Percentiles rank a stretch among this genome's conserved stretches.
phyloP scores from a whole-genome alignment of 2,888 invertebrate species.

The Ptycholaimellus sp. region DNA sequence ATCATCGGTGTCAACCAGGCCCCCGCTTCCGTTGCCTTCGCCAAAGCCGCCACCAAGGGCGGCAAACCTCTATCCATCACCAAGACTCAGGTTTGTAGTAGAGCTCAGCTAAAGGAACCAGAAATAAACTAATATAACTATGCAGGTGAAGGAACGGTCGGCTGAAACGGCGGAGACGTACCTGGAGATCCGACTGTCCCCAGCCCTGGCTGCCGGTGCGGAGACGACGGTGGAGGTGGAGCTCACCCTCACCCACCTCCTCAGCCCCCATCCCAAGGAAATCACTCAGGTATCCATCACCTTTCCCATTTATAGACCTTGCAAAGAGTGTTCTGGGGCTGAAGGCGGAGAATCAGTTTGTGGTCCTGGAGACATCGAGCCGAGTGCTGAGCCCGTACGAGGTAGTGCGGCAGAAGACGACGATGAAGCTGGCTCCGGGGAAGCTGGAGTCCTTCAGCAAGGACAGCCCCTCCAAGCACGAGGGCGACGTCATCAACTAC shows the following conservation, averaged over 20 bases:
- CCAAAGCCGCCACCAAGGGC: no score
- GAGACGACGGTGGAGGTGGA: conserved; percentile 35
- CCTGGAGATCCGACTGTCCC: conserved; percentile 12
- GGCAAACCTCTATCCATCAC: no score
- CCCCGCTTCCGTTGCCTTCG: no score
- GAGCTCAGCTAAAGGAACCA: no score
- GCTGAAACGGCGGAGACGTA: neutral
- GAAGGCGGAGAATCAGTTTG: neutral
- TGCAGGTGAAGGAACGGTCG: no score
- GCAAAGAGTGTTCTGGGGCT: neutral
- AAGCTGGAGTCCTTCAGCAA: conserved; percentile 58
- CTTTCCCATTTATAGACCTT: conserved; percentile 4
- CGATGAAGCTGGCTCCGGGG: conserved; percentile 48
- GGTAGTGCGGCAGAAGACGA: conserved; percentile 54
- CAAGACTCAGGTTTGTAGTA: no score
- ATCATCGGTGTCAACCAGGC: neutral
- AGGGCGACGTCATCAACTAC: conserved; percentile 55
- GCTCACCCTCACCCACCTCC: conserved; percentile 46
- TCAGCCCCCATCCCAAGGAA: conserved; percentile 58
- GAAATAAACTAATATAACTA: no score
- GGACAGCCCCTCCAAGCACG: conserved; percentile 47
- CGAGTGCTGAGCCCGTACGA: conserved; percentile 60
- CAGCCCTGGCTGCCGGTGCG: conserved; percentile 12
- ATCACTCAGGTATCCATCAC: conserved; percentile 63
- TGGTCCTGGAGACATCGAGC: neutral